A percentile compares a stretch with the other conserved stretches of the same genome.
These are phyloP conservation scores for Drosophila micromelanica DNA, from an alignment of 1,140 invertebrate species.

Conservation along the genomic window DNA sequence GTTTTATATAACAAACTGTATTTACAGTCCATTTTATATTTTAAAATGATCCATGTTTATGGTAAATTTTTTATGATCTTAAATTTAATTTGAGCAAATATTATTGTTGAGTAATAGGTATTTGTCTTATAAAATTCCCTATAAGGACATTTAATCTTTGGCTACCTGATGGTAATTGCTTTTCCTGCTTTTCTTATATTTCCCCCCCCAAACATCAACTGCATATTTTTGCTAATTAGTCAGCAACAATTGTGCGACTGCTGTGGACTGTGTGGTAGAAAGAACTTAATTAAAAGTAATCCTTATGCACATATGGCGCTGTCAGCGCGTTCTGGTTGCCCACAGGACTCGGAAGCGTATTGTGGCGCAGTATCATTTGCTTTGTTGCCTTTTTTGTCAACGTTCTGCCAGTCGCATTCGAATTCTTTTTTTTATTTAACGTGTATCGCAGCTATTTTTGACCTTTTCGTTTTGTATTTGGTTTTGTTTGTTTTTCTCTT, in stretches of 20 bases:
- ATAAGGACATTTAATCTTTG: not conserved
- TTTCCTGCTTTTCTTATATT: constrained; percentile 1
- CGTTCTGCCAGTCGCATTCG: constrained; percentile 48
- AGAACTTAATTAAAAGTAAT: constrained; percentile 72
- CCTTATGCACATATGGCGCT: constrained; percentile 54
- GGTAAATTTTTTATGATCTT: too few relatives aligned
- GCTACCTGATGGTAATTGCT: too few relatives aligned
- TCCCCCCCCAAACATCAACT: not conserved
- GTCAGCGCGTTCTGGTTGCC: constrained; percentile 1
- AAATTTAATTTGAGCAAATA: too few relatives aligned
- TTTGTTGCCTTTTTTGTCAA: constrained; percentile 42
- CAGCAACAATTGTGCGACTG: constrained; percentile 37
- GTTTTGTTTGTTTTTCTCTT: constrained; percentile 39
- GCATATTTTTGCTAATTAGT: constrained; percentile 37
- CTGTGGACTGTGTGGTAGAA: constrained; percentile 28
- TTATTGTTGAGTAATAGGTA: too few relatives aligned
- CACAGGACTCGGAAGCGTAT: not conserved
- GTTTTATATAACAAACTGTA: too few relatives aligned
- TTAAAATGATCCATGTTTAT: too few relatives aligned
- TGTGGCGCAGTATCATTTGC: constrained; percentile 48
- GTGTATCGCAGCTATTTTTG: constrained; percentile 84
- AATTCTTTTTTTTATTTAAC: constrained; percentile 53
- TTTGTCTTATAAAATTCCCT: too few relatives aligned
- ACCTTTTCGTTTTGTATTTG: constrained; percentile 67
- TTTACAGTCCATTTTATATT: too few relatives aligned